Percentiles rank a stretch among this genome's conserved stretches.
phyloP scores from a whole-genome alignment of 2,888 invertebrate species.

The Scaptomyza polygonia region DNA sequence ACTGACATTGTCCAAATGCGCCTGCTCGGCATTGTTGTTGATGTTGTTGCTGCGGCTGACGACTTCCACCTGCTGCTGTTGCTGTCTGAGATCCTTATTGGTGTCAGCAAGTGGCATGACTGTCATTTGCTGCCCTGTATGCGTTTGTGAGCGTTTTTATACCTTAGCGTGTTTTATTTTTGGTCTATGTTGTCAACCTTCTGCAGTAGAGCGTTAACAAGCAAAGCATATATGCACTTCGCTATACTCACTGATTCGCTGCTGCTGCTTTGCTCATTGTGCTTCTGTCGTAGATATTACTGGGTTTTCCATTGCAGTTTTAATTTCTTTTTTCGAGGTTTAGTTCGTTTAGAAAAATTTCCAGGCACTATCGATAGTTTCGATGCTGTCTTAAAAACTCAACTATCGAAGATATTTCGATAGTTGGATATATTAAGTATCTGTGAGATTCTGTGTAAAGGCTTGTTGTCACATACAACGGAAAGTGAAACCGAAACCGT shows the following conservation, averaged over 20 bases:
- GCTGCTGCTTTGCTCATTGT: constrained; percentile 27
- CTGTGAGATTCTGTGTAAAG: no score
- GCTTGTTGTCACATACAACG: no score
- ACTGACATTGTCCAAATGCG: constrained; percentile 50
- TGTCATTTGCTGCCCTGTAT: constrained; percentile 47
- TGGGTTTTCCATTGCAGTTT: not conserved
- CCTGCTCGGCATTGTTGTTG: constrained; percentile 47
- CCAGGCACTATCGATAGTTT: not conserved
- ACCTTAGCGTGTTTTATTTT: constrained; percentile 20
- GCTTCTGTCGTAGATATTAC: constrained; percentile 28
- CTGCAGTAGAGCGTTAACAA: constrained; percentile 18
- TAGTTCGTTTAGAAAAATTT: not conserved
- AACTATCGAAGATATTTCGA: not conserved
- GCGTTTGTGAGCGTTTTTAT: constrained; percentile 52
- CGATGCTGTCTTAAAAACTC: not conserved
- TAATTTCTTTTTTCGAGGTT: not conserved
- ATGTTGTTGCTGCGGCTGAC: constrained; percentile 47
- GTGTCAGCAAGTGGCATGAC: constrained; percentile 83
- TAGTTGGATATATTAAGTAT: not conserved
- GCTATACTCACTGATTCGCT: constrained; percentile 27
- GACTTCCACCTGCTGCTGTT: constrained; percentile 60
- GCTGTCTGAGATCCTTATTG: constrained; percentile 81
- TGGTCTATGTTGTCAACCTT: constrained; percentile 24
- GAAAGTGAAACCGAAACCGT: no score
- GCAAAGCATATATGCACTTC: constrained; percentile 30